Percentiles rank a stretch among this genome's conserved stretches.
phyloP scores from a whole-genome alignment of 2,797 vertebrate species.

The Propithecus deckenii region DNA sequence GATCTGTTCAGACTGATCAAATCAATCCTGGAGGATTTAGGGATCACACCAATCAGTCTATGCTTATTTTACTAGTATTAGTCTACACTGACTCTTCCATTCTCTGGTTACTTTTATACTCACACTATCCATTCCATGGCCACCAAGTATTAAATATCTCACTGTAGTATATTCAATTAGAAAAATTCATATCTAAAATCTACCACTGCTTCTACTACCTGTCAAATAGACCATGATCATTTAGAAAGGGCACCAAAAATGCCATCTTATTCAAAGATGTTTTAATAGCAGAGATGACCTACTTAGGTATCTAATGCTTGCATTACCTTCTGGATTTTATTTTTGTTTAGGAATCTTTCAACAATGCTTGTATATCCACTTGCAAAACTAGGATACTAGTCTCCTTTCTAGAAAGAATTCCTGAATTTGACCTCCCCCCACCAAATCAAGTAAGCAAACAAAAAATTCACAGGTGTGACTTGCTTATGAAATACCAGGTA shows the following conservation, averaged over 20 bases:
- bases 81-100: neutral
- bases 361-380: neutral
- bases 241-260: neutral
- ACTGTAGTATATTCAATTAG: neutral
- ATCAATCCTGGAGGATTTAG: constrained; percentile 21
- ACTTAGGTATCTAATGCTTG: neutral
- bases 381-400: neutral
- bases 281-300: neutral
- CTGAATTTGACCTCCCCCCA: neutral
- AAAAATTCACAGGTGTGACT: neutral
- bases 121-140: neutral
- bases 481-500: neutral
- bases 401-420: neutral
- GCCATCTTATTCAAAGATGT: neutral
- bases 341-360: neutral
- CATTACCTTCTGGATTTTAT: constrained; percentile 11
- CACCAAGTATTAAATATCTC: neutral
- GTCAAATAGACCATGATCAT: neutral
- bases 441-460: neutral
- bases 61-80: neutral
- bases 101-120: neutral
- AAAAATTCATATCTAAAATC: neutral
- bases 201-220: neutral
- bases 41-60: neutral
- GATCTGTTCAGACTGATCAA: neutral